Percentiles rank a stretch among this genome's conserved stretches.
Conservation (phyloP, 2,797 vertebrate species). For the Miichthys miiuy region DNA sequence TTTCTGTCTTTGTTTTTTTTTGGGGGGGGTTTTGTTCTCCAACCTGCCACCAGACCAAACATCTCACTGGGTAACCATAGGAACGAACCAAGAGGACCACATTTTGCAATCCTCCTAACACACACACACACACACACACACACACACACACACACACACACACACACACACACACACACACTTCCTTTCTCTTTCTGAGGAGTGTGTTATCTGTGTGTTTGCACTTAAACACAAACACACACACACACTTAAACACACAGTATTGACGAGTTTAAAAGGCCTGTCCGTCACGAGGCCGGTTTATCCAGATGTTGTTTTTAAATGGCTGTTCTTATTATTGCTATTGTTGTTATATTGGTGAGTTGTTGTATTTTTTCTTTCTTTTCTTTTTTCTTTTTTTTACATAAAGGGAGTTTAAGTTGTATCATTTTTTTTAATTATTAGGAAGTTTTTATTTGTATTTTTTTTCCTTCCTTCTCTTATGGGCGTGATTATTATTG, state of each 20-base stretch:
- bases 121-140: slow-evolving; percentile 16
- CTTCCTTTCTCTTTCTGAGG: slow-evolving; percentile 25
- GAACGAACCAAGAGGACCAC: slow-evolving; percentile 63
- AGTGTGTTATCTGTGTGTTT: slow-evolving; percentile 49
- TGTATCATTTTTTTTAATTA: slow-evolving; percentile 57
- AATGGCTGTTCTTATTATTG: slow-evolving; percentile 86
- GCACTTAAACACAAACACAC: slow-evolving; percentile 71
- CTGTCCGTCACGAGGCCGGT: slow-evolving; percentile 70
- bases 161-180: slow-evolving; percentile 8
- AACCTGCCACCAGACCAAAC: slow-evolving; percentile 67
- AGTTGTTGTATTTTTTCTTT: slow-evolving; percentile 63
- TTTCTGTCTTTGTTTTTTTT: slow-evolving; percentile 13
- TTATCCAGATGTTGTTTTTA: slow-evolving; percentile 81
- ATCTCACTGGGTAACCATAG: slow-evolving; percentile 64
- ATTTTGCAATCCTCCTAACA: slow-evolving; percentile 55
- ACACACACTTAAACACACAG: slow-evolving; percentile 59
- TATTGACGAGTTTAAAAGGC: slow-evolving; percentile 66
- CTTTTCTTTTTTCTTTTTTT: slow-evolving; percentile 56
- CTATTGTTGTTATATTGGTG: slow-evolving; percentile 80
- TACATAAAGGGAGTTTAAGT: slow-evolving; percentile 82
- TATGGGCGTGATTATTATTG: slow-evolving; percentile 77
- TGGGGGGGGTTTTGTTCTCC: background rate
- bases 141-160: slow-evolving; percentile 26
- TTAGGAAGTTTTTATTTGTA: slow-evolving; percentile 75
- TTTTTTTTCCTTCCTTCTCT: slow-evolving; percentile 68